phyloP scores from a whole-genome alignment of 2,888 invertebrate species.

The Hecatera dysodea region DNA sequence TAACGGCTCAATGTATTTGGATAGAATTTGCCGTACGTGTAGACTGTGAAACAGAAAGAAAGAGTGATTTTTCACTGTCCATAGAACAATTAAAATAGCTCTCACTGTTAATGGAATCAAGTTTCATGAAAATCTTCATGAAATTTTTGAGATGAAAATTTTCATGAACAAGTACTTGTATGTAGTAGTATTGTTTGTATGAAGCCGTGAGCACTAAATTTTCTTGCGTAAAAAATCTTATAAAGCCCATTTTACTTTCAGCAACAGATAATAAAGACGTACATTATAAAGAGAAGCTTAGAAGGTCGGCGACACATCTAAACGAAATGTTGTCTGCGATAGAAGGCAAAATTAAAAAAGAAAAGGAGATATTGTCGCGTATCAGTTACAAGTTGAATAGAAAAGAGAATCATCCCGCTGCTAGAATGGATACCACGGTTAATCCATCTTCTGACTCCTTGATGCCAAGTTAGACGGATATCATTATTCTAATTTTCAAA shows the following conservation, averaged over 20 bases:
- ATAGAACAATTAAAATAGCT: too few relatives aligned
- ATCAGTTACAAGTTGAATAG: slow-evolving; percentile 1
- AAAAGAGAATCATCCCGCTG: background rate
- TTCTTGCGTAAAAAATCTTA: too few relatives aligned
- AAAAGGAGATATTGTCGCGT: slow-evolving; percentile 18
- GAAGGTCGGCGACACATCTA: slow-evolving; percentile 12
- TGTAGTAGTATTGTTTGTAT: too few relatives aligned
- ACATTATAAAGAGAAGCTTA: slow-evolving; percentile 2
- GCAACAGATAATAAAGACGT: background rate
- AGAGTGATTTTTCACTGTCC: too few relatives aligned
- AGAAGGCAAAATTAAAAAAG: slow-evolving; percentile 21
- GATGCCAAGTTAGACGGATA: background rate
- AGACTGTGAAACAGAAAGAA: too few relatives aligned
- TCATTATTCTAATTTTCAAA: background rate
- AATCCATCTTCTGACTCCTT: background rate
- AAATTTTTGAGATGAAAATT: too few relatives aligned
- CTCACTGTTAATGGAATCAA: too few relatives aligned
- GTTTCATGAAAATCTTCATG: too few relatives aligned
- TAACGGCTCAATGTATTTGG: too few relatives aligned
- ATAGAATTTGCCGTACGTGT: too few relatives aligned
- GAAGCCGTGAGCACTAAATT: too few relatives aligned
- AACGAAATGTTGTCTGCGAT: slow-evolving; percentile 6
- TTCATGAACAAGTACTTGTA: too few relatives aligned
- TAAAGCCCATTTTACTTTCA: slow-evolving; percentile 2
- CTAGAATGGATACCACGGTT: background rate